These are phyloP conservation scores for Ianthella basta DNA, from an alignment of 37 sponge, comb jelly and placozoan species.

Conservation along the genomic window DNA sequence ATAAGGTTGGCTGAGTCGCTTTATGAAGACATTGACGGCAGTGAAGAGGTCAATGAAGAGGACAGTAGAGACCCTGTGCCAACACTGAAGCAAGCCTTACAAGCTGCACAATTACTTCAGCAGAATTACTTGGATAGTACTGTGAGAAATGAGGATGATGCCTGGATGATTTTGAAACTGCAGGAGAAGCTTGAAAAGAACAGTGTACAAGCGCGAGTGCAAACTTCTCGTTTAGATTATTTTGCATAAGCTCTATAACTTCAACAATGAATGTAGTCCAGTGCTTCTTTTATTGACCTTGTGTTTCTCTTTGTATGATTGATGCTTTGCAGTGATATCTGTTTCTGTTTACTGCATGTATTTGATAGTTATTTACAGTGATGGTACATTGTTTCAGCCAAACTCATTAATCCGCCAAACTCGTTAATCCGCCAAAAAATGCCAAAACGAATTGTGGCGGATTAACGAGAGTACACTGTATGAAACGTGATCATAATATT, in stretches of 20 bases:
- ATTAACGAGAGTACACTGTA: conserved; percentile 18
- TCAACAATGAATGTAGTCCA: neutral
- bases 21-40: neutral
- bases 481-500: no score
- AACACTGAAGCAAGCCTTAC: conserved; percentile 8
- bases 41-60: neutral
- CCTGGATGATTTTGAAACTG: neutral
- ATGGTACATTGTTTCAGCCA: neutral
- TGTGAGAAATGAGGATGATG: neutral
- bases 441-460: conserved; percentile 28
- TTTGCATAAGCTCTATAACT: neutral
- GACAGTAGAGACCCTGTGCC: neutral
- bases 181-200: conserved; percentile 19
- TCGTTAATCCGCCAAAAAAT: conserved; percentile 26
- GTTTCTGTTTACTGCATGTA: neutral
- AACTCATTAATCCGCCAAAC: conserved; percentile 20
- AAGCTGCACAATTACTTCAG: neutral
- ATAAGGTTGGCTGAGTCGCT: conserved; percentile 10
- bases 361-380: no score
- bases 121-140: conserved; percentile 22
- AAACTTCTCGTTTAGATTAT: conserved; percentile 10
- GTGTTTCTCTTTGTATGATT: neutral
- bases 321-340: neutral
- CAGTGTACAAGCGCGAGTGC: neutral
- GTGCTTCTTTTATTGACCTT: conserved; percentile 9